A percentile compares a stretch with the other conserved stretches of the same genome.
These are phyloP conservation scores for Apotomis capreana DNA, from an alignment of 2,888 invertebrate genomes.

Conservation along the genomic window DNA sequence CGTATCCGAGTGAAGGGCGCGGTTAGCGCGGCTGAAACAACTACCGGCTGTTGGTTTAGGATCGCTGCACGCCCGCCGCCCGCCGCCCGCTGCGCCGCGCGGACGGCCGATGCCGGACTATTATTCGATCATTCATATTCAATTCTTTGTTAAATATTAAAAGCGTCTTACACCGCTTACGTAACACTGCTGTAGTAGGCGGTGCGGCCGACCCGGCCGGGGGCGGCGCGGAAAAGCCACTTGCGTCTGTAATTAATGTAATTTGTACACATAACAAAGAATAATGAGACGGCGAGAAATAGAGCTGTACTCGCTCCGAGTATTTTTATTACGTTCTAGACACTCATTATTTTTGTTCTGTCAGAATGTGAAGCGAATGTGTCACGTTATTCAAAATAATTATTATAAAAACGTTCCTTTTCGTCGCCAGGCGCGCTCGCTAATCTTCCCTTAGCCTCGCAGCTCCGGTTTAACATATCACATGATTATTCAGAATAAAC, in stretches of 20 bases:
- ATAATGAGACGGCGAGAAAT: neutral
- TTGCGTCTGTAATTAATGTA: neutral
- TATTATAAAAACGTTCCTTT: no score
- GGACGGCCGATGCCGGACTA: no score
- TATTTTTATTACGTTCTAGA: neutral
- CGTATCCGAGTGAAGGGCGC: neutral
- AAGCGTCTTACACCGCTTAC: no score
- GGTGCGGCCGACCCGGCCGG: no score
- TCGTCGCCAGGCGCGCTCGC: no score
- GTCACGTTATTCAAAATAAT: no score
- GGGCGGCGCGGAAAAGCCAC: neutral
- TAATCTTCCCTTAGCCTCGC: no score
- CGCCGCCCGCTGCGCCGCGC: neutral
- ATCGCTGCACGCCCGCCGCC: neutral
- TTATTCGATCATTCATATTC: no score
- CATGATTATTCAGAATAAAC: no score
- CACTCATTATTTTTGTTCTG: neutral
- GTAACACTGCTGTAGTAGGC: no score
- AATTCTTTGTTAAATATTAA: no score
- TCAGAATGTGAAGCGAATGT: neutral
- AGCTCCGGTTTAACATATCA: no score
- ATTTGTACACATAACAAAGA: neutral
- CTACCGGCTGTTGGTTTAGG: neutral
- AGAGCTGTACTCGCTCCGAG: neutral
- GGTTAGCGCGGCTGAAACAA: neutral